These are phyloP conservation scores for Rhagium mordax DNA, from an alignment of 2,888 invertebrate species.

Conservation along the genomic window DNA sequence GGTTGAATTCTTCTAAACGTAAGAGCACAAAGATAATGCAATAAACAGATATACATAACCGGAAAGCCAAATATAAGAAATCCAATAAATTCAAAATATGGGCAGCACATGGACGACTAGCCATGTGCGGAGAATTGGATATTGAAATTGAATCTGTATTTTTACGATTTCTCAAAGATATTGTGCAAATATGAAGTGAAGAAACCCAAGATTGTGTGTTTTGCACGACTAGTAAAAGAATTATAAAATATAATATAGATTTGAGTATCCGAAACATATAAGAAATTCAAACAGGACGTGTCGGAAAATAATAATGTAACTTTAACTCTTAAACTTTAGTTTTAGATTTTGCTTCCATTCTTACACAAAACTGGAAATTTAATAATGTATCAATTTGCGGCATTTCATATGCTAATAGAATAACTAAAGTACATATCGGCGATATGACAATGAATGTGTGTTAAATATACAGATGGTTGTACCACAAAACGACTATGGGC, in stretches of 20 bases:
- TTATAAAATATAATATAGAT: not conserved
- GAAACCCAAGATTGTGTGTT: slow-evolving; percentile 17
- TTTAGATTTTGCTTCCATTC: not conserved
- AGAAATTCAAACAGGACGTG: not conserved
- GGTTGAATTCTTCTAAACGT: slow-evolving; percentile 30
- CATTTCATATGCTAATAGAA: not conserved
- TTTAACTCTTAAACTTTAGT: not conserved
- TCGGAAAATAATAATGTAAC: not conserved
- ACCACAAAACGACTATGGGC: too few species aligned
- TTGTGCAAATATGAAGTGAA: slow-evolving; percentile 44
- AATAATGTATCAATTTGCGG: not conserved
- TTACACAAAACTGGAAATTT: not conserved
- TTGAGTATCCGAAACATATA: not conserved
- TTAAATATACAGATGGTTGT: too few species aligned
- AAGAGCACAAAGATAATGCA: slow-evolving; percentile 40
- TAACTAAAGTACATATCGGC: not conserved
- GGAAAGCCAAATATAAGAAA: slow-evolving; percentile 37
- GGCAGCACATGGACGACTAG: slow-evolving; percentile 44
- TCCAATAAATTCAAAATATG: slow-evolving; percentile 50
- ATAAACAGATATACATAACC: slow-evolving; percentile 46
- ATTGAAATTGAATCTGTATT: slow-evolving; percentile 53
- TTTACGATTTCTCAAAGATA: slow-evolving; percentile 50
- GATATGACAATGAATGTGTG: too few species aligned
- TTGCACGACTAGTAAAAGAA: not conserved
- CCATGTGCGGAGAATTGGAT: slow-evolving; percentile 48